These are phyloP conservation scores for Drosophila jambulina DNA, from an alignment of 1,140 invertebrate genomes.

Conservation along the genomic window DNA sequence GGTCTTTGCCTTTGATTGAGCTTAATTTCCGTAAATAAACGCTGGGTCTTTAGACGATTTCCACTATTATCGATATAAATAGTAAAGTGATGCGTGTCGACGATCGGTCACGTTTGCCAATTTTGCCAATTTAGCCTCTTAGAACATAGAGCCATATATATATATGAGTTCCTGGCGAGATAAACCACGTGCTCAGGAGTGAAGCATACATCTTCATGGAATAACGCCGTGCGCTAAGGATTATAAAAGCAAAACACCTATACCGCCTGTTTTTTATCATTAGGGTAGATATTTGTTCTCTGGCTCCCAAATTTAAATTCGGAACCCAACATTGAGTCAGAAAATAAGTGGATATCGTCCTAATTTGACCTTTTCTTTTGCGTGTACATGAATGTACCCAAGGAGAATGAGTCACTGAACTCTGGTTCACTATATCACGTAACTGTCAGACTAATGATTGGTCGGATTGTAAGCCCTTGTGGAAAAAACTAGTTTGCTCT, in stretches of 20 bases:
- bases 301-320: background rate
- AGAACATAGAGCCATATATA: background rate
- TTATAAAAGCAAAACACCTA: no score
- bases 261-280: no score
- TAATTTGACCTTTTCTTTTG: background rate
- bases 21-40: conserved; percentile 39
- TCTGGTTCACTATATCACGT: background rate
- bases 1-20: conserved; percentile 23
- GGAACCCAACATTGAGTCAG: background rate
- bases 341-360: background rate
- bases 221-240: no score
- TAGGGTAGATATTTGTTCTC: background rate
- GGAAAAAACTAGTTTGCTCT: conserved; percentile 14
- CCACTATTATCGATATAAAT: conserved; percentile 8
- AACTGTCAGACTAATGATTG: conserved; percentile 24
- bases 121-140: background rate
- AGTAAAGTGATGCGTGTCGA: background rate
- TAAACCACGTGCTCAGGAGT: background rate
- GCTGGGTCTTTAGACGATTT: background rate
- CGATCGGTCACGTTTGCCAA: conserved; percentile 1
- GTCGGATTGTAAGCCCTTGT: conserved; percentile 13
- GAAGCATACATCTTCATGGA: no score
- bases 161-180: background rate
- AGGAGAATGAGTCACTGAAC: conserved; percentile 1
- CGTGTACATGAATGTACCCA: background rate